Evolutionary conservation across 2,113 vertebrate genomes (phyloP).

Genomic region (Mus spicilegus): DNA sequence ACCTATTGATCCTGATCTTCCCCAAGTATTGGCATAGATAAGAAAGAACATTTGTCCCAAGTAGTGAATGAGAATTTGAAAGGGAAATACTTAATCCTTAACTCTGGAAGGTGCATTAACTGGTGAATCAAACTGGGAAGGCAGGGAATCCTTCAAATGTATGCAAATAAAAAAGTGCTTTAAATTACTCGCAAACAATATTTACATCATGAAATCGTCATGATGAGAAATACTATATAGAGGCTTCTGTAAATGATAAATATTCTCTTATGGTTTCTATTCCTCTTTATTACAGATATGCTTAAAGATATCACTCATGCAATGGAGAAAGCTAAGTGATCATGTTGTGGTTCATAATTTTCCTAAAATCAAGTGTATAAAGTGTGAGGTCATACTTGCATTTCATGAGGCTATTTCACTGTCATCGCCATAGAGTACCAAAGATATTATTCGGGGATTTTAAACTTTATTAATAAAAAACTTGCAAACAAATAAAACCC

Average conservation of each 20-base stretch:
- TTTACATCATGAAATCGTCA: not conserved
- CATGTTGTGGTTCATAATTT: not conserved
- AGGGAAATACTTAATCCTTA: not conserved
- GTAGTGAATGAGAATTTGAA: not conserved
- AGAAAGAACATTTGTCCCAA: not conserved
- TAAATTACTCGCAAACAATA: not conserved
- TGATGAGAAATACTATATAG: not conserved
- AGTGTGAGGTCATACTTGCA: not conserved
- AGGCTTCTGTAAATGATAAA: not conserved
- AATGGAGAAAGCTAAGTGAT: not conserved
- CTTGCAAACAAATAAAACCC: not conserved
- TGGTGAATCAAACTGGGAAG: not conserved
- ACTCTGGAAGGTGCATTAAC: not conserved
- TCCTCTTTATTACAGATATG: not conserved
- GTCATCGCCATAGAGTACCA: not conserved
- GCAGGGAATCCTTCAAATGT: not conserved
- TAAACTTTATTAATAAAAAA: not conserved
- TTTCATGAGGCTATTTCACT: not conserved
- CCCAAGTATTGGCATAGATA: not conserved
- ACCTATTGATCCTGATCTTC: not conserved
- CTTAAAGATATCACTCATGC: not conserved
- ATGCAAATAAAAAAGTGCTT: not conserved
- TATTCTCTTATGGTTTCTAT: not conserved
- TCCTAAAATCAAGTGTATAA: not conserved
- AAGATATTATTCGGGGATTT: not conserved